phyloP scores from a whole-genome alignment of 2,113 vertebrate species.

The Bujurquina vittata region DNA sequence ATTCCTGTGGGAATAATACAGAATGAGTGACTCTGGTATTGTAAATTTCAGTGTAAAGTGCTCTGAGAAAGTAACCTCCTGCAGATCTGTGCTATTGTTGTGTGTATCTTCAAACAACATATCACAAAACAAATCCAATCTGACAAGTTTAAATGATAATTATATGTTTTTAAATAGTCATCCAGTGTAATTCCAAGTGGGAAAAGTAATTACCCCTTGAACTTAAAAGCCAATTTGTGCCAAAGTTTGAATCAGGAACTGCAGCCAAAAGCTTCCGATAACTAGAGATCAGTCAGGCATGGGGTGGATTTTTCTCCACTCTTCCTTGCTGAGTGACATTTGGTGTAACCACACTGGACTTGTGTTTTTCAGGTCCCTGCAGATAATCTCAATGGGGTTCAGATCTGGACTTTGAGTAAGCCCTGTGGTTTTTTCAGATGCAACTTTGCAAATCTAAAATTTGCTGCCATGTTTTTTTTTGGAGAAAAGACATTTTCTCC shows the following conservation, averaged over 20 bases:
- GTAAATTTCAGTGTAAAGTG: background rate
- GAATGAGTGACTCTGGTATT: slow-evolving; percentile 41
- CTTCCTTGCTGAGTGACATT: too few relatives aligned
- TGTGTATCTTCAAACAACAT: background rate
- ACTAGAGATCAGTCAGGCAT: background rate
- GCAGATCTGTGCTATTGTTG: background rate
- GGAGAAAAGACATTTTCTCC: too few relatives aligned
- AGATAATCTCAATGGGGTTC: too few relatives aligned
- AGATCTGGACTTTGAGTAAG: too few relatives aligned
- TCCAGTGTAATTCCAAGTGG: background rate
- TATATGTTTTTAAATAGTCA: too few relatives aligned
- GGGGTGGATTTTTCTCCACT: background rate
- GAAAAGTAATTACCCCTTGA: background rate
- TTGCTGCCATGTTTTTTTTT: too few relatives aligned
- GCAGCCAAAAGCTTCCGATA: background rate
- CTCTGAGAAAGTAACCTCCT: background rate
- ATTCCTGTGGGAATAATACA: slow-evolving; percentile 12
- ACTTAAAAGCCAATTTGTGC: background rate
- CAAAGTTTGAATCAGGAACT: background rate
- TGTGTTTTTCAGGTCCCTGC: too few relatives aligned
- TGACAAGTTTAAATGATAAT: background rate
- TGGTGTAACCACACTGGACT: background rate
- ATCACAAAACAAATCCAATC: background rate
- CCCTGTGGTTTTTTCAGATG: too few relatives aligned
- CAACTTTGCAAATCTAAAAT: too few relatives aligned